phyloP scores from a whole-genome alignment of 2,888 invertebrate genomes.

The Athrips mouffetella region DNA sequence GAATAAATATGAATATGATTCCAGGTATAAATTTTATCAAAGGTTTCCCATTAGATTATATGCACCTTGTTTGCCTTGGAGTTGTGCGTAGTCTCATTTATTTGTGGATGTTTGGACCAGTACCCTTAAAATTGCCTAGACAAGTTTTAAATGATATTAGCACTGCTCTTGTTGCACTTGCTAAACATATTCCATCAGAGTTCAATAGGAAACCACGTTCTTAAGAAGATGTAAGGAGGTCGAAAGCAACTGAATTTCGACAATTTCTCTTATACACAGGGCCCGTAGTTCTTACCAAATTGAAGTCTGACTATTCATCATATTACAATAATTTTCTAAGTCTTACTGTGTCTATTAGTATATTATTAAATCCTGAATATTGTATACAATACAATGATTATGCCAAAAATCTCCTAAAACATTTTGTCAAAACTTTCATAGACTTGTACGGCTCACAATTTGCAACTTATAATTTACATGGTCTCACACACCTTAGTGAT shows the following conservation, averaged over 20 bases:
- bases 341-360: no score
- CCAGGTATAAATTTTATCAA: conserved; percentile 15
- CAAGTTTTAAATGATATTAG: neutral
- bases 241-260: conserved; percentile 24
- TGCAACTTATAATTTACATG: no score
- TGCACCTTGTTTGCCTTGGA: conserved; percentile 22
- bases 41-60: conserved; percentile 24
- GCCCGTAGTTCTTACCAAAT: conserved; percentile 10
- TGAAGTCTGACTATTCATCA: conserved; percentile 7
- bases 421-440: no score
- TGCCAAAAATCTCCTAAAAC: no score
- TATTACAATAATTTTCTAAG: conserved; percentile 1
- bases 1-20: no score
- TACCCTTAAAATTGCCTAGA: conserved; percentile 18
- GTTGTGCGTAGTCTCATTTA: conserved; percentile 19
- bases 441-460: no score
- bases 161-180: conserved; percentile 16
- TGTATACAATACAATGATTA: no score
- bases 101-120: conserved; percentile 21
- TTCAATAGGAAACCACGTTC: conserved; percentile 23
- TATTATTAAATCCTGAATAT: no score
- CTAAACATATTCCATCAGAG: conserved; percentile 17
- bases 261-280: conserved; percentile 21
- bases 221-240: conserved; percentile 21
- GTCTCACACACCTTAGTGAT: no score